phyloP scores from a whole-genome alignment of 2,797 vertebrate species.

The Lycodopsis pacificus region DNA sequence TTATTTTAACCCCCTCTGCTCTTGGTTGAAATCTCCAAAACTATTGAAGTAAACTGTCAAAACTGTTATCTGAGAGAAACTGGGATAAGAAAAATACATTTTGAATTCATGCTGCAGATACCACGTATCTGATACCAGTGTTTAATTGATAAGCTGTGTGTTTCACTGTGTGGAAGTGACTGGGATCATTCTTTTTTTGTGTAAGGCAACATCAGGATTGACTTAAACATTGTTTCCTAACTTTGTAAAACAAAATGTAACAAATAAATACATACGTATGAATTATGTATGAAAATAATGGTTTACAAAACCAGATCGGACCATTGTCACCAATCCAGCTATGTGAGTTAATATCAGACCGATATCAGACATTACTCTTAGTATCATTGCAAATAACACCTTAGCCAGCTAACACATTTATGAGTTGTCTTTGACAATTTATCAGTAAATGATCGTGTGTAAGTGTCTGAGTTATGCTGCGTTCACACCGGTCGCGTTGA shows the following conservation, averaged over 20 bases:
- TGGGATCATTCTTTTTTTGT: background rate
- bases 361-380: background rate
- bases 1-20: constrained; percentile 5
- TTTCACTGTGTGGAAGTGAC: background rate
- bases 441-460: constrained; percentile 1
- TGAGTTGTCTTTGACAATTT: background rate
- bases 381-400: background rate
- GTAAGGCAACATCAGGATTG: background rate
- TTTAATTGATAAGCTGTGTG: background rate
- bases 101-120: constrained; percentile 1
- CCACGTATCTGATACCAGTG: background rate
- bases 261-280: background rate
- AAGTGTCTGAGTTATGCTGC: background rate
- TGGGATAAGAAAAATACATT: background rate
- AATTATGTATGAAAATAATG: too few relatives aligned
- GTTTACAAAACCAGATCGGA: background rate
- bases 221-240: background rate
- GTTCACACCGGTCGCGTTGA: too few relatives aligned
- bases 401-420: background rate
- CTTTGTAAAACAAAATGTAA: background rate
- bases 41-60: background rate
- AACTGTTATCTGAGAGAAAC: constrained; percentile 11
- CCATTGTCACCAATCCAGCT: background rate
- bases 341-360: background rate
- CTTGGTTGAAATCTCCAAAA: constrained; percentile 9